phyloP scores from a whole-genome alignment of 2,113 vertebrate species.

The Puffinus mauretanicus region DNA sequence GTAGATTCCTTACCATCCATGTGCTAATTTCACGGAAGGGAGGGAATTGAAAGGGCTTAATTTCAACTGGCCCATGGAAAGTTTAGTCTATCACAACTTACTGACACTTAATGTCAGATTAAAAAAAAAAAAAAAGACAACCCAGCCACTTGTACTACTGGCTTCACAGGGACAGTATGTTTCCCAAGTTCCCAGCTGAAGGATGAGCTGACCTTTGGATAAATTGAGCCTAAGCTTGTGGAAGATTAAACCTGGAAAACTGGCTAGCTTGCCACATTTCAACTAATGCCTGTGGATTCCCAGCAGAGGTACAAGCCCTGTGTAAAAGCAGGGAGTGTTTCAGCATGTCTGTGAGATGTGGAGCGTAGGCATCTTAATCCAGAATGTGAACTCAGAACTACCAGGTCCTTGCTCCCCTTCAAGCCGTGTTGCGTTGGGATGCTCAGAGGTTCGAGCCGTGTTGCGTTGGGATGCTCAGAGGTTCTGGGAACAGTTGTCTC shows the following conservation, averaged over 20 bases:
- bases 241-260: background rate
- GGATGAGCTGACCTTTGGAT: background rate
- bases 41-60: background rate
- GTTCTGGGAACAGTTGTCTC: background rate
- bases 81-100: background rate
- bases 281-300: background rate
- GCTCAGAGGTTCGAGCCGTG: background rate
- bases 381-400: too few relatives aligned
- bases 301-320: background rate
- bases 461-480: background rate
- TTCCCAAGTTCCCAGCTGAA: background rate
- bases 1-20: background rate
- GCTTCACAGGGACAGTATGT: background rate
- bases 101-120: background rate
- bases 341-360: background rate
- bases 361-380: background rate
- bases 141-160: background rate
- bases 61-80: background rate
- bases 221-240: background rate
- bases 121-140: background rate
- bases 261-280: background rate
- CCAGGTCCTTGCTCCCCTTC: background rate
- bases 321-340: background rate
- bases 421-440: too few relatives aligned
- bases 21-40: background rate